Conservation (phyloP, 1,140 invertebrate genomes). For the Neuroterus valhalla region DNA sequence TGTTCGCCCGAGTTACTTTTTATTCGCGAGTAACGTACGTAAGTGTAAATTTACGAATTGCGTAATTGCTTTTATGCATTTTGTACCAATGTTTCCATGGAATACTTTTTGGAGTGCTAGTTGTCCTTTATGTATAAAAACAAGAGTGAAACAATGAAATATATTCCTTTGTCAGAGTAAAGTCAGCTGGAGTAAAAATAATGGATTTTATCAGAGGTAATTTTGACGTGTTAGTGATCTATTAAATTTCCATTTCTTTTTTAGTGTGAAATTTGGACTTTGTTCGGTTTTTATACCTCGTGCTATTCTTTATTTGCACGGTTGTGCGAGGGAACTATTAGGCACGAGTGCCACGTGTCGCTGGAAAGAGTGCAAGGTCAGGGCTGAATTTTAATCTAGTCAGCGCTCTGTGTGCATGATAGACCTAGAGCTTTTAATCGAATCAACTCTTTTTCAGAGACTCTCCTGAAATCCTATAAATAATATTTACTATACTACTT, state of each 20-base stretch:
- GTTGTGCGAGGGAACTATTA: not conserved
- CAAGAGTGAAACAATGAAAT: no score
- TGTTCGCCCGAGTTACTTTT: not conserved
- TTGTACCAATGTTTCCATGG: slow-evolving; percentile 3
- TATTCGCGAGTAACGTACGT: slow-evolving; percentile 3
- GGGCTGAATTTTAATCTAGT: slow-evolving; percentile 19
- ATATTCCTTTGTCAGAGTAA: no score
- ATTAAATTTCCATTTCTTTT: slow-evolving; percentile 16
- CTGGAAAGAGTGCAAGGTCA: slow-evolving; percentile 15
- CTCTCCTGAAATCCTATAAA: no score
- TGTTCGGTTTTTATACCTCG: not conserved
- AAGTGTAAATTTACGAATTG: slow-evolving; percentile 25
- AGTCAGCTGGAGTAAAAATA: not conserved
- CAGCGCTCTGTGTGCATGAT: slow-evolving; percentile 15
- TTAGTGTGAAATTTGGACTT: not conserved
- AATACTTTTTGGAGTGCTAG: not conserved
- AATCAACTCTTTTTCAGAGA: not conserved
- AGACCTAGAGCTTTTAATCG: slow-evolving; percentile 1
- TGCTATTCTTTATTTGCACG: slow-evolving; percentile 17
- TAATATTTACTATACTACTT: no score
- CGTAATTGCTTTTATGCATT: slow-evolving; percentile 20
- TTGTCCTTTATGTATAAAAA: slow-evolving; percentile 3
- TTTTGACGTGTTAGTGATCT: not conserved
- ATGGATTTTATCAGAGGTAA: not conserved
- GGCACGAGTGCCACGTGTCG: slow-evolving; percentile 17